Evolutionary conservation across 2,113 vertebrate genomes (phyloP).

Genomic region (Sinocyclocheilus anophthalmus): DNA sequence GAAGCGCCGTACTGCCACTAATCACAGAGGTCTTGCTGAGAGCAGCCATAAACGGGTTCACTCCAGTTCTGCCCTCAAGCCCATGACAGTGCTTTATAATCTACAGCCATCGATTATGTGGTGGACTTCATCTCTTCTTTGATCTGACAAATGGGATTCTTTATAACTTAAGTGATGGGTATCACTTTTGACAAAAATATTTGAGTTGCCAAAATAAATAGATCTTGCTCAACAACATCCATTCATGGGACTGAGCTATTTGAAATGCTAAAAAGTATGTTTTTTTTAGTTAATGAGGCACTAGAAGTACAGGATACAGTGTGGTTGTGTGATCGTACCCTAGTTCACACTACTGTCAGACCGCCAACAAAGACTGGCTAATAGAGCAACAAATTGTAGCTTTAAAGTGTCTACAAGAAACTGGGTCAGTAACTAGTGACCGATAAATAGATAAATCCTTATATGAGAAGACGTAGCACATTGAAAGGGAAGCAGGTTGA

Average conservation of each 20-base stretch:
- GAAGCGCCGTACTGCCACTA: constrained; percentile 43
- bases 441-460: background rate
- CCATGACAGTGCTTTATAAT: constrained; percentile 28
- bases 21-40: constrained; percentile 49
- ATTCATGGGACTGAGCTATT: background rate
- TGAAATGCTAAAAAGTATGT: constrained; percentile 24
- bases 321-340: background rate
- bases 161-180: constrained; percentile 29
- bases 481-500: background rate
- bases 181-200: constrained; percentile 4
- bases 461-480: background rate
- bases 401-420: constrained; percentile 24
- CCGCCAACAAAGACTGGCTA: constrained; percentile 42
- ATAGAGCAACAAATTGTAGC: constrained; percentile 46
- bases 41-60: constrained; percentile 22
- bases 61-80: constrained; percentile 21
- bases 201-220: background rate
- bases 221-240: background rate
- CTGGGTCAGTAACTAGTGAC: constrained; percentile 29
- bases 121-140: constrained; percentile 38
- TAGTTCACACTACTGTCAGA: constrained; percentile 36
- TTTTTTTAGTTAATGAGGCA: constrained; percentile 13
- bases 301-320: background rate
- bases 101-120: constrained; percentile 45
- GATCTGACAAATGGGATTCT: constrained; percentile 33